Conservation (phyloP, 2,888 invertebrate genomes). For the Harmothoe impar region DNA sequence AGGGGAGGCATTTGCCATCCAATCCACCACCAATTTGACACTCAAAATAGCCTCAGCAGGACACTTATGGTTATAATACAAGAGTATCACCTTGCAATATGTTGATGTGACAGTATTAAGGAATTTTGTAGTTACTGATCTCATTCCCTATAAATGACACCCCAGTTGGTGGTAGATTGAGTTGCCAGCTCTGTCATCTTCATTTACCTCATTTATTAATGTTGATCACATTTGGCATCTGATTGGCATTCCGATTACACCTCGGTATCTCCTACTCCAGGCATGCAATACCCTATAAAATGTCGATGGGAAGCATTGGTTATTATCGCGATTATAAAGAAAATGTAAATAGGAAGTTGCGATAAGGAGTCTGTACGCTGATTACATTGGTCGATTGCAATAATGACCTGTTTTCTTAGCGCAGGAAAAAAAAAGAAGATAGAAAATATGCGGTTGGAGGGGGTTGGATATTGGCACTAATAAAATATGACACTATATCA, state of each 20-base stretch:
- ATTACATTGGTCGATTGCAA: conserved; percentile 4
- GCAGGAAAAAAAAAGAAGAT: not conserved
- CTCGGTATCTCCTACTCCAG: not conserved
- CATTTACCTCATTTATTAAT: conserved; percentile 12
- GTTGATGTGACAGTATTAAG: too few relatives aligned
- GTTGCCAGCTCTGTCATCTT: not conserved
- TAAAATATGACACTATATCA: conserved; percentile 43
- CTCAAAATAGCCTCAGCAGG: too few relatives aligned
- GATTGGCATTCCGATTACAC: not conserved
- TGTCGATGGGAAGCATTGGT: not conserved
- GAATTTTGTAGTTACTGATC: too few relatives aligned
- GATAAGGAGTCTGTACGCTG: not conserved
- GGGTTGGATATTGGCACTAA: not conserved
- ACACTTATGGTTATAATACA: too few relatives aligned
- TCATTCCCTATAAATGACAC: too few relatives aligned
- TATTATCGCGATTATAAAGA: not conserved
- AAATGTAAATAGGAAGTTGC: not conserved
- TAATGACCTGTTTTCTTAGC: not conserved
- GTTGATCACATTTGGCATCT: not conserved
- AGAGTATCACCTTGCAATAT: too few relatives aligned
- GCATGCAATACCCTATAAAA: not conserved
- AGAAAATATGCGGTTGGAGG: not conserved
- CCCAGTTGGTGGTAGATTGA: not conserved
- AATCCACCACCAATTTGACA: too few relatives aligned
- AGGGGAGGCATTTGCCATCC: too few relatives aligned